phyloP scores from a whole-genome alignment of 2,113 vertebrate genomes.

The Neogale vison region DNA sequence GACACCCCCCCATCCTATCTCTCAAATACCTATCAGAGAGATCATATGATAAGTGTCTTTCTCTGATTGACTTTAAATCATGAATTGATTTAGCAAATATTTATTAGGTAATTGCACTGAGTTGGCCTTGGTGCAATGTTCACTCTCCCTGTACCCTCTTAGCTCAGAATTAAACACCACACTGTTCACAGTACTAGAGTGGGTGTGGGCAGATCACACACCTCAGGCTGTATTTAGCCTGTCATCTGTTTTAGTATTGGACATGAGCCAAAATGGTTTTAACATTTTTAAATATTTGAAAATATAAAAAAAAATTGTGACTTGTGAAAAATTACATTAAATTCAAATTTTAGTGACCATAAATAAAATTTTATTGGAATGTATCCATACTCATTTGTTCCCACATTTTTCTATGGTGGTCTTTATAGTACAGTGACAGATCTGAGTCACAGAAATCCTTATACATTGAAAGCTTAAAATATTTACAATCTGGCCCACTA shows the following conservation, averaged over 20 bases:
- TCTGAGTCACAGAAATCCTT: not conserved
- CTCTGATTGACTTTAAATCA: not conserved
- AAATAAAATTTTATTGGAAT: not conserved
- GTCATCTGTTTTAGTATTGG: not conserved
- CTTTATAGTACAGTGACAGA: not conserved
- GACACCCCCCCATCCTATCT: no score
- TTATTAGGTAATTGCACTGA: not conserved
- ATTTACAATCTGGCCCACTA: not conserved
- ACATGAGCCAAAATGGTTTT: not conserved
- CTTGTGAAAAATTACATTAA: not conserved
- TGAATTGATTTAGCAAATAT: not conserved
- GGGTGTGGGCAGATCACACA: rapidly evolving
- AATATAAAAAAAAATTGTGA: not conserved
- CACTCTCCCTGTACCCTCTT: not conserved
- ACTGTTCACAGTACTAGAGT: not conserved
- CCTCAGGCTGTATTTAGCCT: not conserved
- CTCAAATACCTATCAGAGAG: no score
- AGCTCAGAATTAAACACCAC: not conserved
- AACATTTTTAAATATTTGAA: not conserved
- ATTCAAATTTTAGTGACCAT: not conserved
- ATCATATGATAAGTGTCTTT: no score
- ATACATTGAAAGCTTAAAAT: not conserved
- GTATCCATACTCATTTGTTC: not conserved
- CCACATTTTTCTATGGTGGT: not conserved
- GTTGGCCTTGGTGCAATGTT: not conserved